Base-by-base conservation (phyloP, 2,888 invertebrate genomes). In the Gymnosoma rotundatum region DNA sequence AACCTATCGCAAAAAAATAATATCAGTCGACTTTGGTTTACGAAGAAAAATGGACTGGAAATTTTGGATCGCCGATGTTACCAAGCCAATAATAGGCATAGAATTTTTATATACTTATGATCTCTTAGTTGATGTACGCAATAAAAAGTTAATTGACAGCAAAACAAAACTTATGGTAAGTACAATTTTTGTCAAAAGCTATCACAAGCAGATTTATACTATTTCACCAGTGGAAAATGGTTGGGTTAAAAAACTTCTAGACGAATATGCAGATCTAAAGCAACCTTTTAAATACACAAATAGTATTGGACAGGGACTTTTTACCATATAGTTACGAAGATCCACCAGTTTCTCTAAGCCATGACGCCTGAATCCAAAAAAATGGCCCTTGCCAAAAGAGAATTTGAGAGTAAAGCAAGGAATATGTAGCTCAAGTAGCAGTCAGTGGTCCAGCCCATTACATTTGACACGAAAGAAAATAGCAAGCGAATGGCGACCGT, bases 331-430 rank as follows among this genome's bases (percentile, higher is more conserved):
- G 52, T 70, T 10, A 86, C 86, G 72, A 76, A 36, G 80, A 73
- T n/a, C 72, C 70, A 16, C 85, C 87, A 54, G 83, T 54, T 83
- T 82, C n/a, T 66, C 83, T 12, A 78, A 76, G 52, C 76, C 83
- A 38, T 6, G 38, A 38, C 38, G 9, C 38, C 9, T 38, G 9
- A 38, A 8, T 9, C 38, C 6, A 9, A 38, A 6, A 38, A 38
- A 38, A 6, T 38, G 38, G 38, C 38, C 6, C 7, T 38, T 8
- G 38, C 38, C 9, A 38, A 38, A 38, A 6, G 38, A 9, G 38
- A 38, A 38, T 38, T 38, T 38, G 9, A 38, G 6, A 8, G 9
- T 38, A 38, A 8, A 38, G 9, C 38, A 38, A 8, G 38, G 38
- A 8, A 38, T 38, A 9, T 38, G 38, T 38, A 6, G 38, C 9